A percentile compares a stretch with the other conserved stretches of the same genome.
phyloP scores from a whole-genome alignment of 1,140 invertebrate species.

The Polypedilum pembai region DNA sequence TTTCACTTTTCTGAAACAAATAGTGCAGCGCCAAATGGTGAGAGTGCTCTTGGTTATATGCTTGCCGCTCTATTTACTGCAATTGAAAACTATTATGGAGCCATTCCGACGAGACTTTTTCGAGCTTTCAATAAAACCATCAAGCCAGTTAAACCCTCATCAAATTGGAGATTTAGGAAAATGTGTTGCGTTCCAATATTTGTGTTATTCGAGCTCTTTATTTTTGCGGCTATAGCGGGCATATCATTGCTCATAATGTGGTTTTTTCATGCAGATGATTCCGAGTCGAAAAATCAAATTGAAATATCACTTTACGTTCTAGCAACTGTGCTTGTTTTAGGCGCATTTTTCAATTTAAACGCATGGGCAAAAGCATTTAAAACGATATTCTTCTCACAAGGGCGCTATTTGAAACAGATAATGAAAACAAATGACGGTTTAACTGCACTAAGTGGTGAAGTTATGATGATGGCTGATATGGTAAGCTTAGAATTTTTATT shows the following conservation, averaged over 20 bases:
- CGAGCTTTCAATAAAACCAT: constrained; percentile 69
- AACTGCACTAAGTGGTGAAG: constrained; percentile 77
- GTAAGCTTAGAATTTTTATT: constrained; percentile 45
- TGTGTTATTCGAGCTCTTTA: constrained; percentile 65
- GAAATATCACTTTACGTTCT: constrained; percentile 41
- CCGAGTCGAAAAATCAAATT: background rate
- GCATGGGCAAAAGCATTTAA: constrained; percentile 66
- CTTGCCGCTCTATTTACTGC: constrained; percentile 85
- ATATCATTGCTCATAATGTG: constrained; percentile 49
- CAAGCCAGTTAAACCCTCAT: constrained; percentile 56
- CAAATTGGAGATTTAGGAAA: constrained; percentile 69
- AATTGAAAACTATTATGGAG: constrained; percentile 87
- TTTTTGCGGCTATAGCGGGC: constrained; percentile 60
- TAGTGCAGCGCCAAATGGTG: constrained; percentile 84
- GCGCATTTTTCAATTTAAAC: constrained; percentile 77
- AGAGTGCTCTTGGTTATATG: constrained; percentile 92
- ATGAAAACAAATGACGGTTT: constrained; percentile 67
- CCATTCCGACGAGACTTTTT: constrained; percentile 80
- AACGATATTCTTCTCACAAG: constrained; percentile 69
- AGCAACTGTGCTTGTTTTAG: constrained; percentile 53
- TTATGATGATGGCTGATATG: constrained; percentile 75
- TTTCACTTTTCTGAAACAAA: constrained; percentile 94
- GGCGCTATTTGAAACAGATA: constrained; percentile 66
- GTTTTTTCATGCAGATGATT: constrained; percentile 37
- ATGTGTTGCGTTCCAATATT: constrained; percentile 87